Conservation (phyloP, 2,113 vertebrate species). For the Phalacrocorax brasilianus region DNA sequence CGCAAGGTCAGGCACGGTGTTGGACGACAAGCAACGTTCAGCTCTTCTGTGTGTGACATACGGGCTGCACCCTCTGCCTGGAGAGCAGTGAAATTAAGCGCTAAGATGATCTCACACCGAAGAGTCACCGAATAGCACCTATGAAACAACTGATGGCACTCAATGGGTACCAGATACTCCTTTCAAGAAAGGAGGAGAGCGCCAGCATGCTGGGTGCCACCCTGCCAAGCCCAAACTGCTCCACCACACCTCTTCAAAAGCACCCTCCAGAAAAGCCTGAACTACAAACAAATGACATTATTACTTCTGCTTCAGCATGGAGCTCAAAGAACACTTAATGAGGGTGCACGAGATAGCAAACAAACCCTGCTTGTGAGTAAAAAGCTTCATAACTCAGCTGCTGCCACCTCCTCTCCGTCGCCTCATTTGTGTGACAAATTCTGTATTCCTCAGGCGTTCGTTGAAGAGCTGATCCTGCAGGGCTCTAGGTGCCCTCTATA, state of each 20-base stretch:
- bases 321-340: neutral
- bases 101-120: neutral
- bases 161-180: neutral
- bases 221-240: neutral
- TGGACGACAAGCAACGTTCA: neutral
- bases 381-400: conserved; percentile 6
- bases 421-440: conserved; percentile 38
- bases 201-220: neutral
- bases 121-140: neutral
- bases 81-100: neutral
- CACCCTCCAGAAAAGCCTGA: neutral
- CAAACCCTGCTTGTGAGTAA: neutral
- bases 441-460: neutral
- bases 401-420: neutral
- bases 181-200: neutral
- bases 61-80: neutral
- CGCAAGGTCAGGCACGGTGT: conserved; percentile 49
- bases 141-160: neutral
- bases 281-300: neutral
- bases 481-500: neutral
- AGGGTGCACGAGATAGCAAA: neutral
- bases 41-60: rapidly evolving
- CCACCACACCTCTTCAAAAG: neutral
- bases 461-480: neutral
- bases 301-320: neutral